A percentile compares a stretch with the other conserved stretches of the same genome.
phyloP scores from a whole-genome alignment of 2,797 vertebrate genomes.

The Chrosomus eos region DNA sequence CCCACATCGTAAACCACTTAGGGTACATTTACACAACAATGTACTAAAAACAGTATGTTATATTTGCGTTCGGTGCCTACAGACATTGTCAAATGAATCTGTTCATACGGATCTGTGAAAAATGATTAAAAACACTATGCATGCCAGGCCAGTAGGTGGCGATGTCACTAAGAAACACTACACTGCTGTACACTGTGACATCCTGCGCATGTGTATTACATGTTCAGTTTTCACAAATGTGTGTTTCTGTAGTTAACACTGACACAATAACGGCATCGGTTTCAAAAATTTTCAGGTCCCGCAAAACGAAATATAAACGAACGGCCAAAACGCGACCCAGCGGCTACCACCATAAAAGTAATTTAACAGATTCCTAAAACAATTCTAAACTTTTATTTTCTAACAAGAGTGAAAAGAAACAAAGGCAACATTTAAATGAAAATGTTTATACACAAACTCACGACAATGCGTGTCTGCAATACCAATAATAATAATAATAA shows the following conservation, averaged over 20 bases:
- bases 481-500: conserved; percentile 81
- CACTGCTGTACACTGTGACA: not conserved
- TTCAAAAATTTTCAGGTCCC: not conserved
- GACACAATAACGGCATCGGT: not conserved
- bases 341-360: not conserved
- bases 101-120: not conserved
- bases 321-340: not conserved
- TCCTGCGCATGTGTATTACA: too few relatives aligned
- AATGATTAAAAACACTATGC: not conserved
- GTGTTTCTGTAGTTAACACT: not conserved
- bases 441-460: conserved; percentile 84
- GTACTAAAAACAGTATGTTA: not conserved
- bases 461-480: conserved; percentile 79
- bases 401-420: conserved; percentile 86
- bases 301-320: not conserved
- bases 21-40: not conserved
- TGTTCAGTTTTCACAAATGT: not conserved
- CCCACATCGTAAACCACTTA: not conserved
- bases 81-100: not conserved
- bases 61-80: accelerated
- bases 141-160: not conserved
- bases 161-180: not conserved
- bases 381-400: conserved; percentile 87
- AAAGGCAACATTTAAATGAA: conserved; percentile 85
- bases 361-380: conserved; percentile 74